Percentiles rank a stretch among this genome's conserved stretches.
These are phyloP conservation scores for Scalopus aquaticus DNA, from an alignment of 2,113 vertebrate species.

Conservation along the genomic window DNA sequence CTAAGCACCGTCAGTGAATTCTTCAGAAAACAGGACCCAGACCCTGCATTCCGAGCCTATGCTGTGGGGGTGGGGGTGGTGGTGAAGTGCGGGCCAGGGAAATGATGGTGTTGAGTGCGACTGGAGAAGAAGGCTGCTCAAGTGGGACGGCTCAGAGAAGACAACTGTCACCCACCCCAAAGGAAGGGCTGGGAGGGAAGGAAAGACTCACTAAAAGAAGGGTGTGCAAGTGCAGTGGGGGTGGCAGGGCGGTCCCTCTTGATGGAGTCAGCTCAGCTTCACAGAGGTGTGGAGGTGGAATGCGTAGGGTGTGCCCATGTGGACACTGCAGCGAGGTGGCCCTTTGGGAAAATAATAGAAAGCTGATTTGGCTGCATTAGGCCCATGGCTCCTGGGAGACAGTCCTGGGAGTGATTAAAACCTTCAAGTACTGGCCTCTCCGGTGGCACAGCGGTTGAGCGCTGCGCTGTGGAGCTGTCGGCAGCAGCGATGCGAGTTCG, in stretches of 20 bases:
- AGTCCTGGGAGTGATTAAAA: neutral
- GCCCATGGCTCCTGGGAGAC: neutral
- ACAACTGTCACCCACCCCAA: neutral
- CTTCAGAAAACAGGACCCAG: neutral
- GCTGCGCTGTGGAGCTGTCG: too few species aligned
- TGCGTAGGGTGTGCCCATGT: neutral
- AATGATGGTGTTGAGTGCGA: neutral
- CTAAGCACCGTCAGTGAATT: neutral
- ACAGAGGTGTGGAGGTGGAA: neutral
- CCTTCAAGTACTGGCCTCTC: neutral
- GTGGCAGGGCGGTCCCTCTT: neutral
- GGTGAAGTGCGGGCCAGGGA: neutral
- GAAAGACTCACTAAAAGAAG: neutral
- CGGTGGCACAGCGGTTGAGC: too few species aligned
- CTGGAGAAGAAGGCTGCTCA: neutral
- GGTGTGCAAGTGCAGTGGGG: neutral
- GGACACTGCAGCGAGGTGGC: neutral
- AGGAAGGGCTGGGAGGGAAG: neutral
- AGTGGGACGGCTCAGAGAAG: neutral
- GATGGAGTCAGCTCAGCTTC: neutral
- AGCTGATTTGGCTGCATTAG: neutral
- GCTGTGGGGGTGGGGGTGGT: neutral
- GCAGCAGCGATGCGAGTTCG: too few species aligned
- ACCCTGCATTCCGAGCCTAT: neutral
- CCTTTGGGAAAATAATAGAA: neutral